These are phyloP conservation scores for Steinernema khuongi DNA, from an alignment of 1,140 invertebrate species.

Conservation along the genomic window DNA sequence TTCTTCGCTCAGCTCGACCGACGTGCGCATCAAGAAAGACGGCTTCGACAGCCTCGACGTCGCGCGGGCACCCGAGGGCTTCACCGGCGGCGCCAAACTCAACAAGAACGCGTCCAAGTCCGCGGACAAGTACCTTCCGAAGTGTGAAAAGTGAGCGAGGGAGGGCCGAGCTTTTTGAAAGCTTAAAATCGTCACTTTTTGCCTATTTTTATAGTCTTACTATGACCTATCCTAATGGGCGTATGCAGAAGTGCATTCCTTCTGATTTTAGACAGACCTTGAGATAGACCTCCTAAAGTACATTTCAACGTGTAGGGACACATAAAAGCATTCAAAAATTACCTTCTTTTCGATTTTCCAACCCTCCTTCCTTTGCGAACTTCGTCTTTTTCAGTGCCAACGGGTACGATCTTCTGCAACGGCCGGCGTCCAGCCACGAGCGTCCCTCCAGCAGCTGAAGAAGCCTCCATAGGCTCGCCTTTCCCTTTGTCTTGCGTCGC, in stretches of 20 bases:
- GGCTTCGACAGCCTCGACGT: neutral
- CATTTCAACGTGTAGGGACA: no score
- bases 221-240: no score
- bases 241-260: no score
- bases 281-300: no score
- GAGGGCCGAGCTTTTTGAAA: no score
- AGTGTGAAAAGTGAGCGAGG: neutral
- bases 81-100: neutral
- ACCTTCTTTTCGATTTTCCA: no score
- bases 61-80: neutral
- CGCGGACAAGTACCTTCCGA: neutral
- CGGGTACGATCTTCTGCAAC: neutral
- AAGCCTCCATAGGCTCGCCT: neutral
- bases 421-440: neutral
- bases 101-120: constrained; percentile 6
- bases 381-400: neutral
- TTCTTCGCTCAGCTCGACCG: neutral
- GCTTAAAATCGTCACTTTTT: no score
- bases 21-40: neutral
- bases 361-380: neutral
- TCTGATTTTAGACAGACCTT: no score
- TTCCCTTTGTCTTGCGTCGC: no score
- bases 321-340: no score
- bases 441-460: neutral
- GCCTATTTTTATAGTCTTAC: no score